Evolutionary conservation across 2,113 vertebrate genomes (phyloP).

Genomic region (Calyptommatus sinebrachiatus): DNA sequence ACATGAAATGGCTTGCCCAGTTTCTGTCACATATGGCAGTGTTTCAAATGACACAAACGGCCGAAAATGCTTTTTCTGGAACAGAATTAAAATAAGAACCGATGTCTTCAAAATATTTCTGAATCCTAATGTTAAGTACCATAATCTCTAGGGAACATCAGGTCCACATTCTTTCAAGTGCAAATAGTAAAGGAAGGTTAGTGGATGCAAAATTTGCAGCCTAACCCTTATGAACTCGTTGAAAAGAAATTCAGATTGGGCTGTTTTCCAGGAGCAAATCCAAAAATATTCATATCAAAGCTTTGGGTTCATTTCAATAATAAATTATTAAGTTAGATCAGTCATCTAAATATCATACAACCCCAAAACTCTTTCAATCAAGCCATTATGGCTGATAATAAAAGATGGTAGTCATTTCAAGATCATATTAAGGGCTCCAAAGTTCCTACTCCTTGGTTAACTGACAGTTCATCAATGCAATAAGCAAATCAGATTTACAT

Average conservation of each 20-base stretch:
- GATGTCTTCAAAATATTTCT: constrained; percentile 11
- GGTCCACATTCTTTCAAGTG: not conserved
- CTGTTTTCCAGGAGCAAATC: not conserved
- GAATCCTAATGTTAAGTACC: not conserved
- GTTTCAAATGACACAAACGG: constrained; percentile 53
- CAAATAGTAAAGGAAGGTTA: not conserved
- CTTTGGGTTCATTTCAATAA: not conserved
- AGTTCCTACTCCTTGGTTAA: no score
- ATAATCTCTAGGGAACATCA: not conserved
- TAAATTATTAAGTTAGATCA: not conserved
- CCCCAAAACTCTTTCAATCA: not conserved
- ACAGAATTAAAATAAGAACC: constrained; percentile 33
- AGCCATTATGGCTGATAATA: not conserved
- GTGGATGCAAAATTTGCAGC: not conserved
- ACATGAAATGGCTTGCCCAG: constrained; percentile 47
- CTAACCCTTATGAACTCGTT: constrained; percentile 3
- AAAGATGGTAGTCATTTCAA: not conserved
- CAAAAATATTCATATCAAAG: not conserved
- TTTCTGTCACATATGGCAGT: constrained; percentile 42
- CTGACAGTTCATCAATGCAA: not conserved
- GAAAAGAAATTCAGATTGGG: not conserved
- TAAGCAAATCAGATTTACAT: not conserved
- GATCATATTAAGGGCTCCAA: no score
- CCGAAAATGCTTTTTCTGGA: constrained; percentile 46
- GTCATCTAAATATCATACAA: not conserved